Evolutionary conservation across 2,888 invertebrate genomes (phyloP).

Genomic region (Belgica antarctica): DNA sequence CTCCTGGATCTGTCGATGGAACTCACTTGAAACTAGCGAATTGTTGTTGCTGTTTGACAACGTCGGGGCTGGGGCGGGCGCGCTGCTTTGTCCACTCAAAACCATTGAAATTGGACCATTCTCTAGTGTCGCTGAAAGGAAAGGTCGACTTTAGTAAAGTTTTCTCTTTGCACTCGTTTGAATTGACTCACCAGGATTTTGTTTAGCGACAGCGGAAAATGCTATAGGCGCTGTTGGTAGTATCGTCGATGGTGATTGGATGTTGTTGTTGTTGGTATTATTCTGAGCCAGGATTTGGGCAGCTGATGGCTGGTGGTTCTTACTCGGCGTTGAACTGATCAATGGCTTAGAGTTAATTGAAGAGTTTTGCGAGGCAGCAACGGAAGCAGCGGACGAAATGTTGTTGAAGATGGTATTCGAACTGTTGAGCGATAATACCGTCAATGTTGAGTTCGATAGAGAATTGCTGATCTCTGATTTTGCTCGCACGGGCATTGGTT

Average conservation of each 20-base stretch:
- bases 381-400: conserved; percentile 43
- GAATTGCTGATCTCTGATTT: conserved; percentile 51
- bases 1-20: neutral
- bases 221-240: conserved; percentile 55
- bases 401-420: conserved; percentile 24
- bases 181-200: conserved; percentile 55
- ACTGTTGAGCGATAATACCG: conserved; percentile 32
- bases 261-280: conserved; percentile 48
- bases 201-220: conserved; percentile 66
- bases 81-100: conserved; percentile 47
- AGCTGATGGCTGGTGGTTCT: conserved; percentile 49
- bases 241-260: conserved; percentile 51
- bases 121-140: conserved; percentile 35
- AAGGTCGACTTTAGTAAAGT: too few species aligned
- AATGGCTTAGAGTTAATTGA: conserved; percentile 47
- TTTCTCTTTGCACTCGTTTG: neutral
- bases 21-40: conserved; percentile 24
- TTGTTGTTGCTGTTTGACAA: conserved; percentile 22
- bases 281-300: conserved; percentile 49
- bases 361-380: conserved; percentile 43
- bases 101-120: conserved; percentile 40
- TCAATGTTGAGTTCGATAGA: neutral
- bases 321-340: conserved; percentile 56
- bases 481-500: conserved; percentile 80
- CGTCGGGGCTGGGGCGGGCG: conserved; percentile 48